Conservation (phyloP, 2,888 invertebrate genomes). For the Dryocosmus kuriphilus region DNA sequence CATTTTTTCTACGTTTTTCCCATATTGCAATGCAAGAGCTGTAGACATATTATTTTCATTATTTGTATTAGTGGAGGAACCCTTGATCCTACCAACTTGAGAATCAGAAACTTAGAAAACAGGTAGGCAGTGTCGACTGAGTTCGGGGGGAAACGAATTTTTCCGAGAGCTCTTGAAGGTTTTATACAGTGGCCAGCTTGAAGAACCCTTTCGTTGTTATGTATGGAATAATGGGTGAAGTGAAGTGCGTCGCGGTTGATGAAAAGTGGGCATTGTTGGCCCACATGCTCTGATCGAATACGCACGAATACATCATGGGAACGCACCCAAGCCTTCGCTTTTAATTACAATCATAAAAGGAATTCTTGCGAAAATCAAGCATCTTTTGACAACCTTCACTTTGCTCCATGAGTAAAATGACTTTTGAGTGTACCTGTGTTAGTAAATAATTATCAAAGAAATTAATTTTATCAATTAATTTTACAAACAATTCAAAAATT, state of each 20-base stretch:
- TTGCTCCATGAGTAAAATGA: neutral
- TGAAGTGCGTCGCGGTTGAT: conserved; percentile 74
- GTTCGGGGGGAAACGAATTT: conserved; percentile 72
- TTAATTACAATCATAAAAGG: conserved; percentile 24
- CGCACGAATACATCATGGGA: conserved; percentile 66
- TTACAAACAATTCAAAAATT: too few species aligned
- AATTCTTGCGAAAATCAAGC: conserved; percentile 29
- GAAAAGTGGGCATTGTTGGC: conserved; percentile 77
- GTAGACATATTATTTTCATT: conserved; percentile 23
- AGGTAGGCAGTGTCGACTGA: conserved; percentile 66
- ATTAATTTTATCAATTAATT: too few species aligned
- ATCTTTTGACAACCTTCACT: conserved; percentile 19
- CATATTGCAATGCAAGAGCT: too few species aligned
- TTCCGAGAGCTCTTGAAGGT: conserved; percentile 69
- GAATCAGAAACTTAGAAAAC: conserved; percentile 59
- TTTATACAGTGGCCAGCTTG: conserved; percentile 69
- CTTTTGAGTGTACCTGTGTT: too few species aligned
- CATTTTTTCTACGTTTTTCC: too few species aligned
- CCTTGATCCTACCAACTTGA: conserved; percentile 39
- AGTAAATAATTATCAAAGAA: too few species aligned
- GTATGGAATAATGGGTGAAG: conserved; percentile 73
- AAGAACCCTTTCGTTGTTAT: conserved; percentile 67
- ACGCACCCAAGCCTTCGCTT: conserved; percentile 47
- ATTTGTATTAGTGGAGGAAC: neutral
- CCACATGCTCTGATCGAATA: conserved; percentile 77